Conservation (phyloP, 2,113 vertebrate genomes). For the Pelobates fuscus region DNA sequence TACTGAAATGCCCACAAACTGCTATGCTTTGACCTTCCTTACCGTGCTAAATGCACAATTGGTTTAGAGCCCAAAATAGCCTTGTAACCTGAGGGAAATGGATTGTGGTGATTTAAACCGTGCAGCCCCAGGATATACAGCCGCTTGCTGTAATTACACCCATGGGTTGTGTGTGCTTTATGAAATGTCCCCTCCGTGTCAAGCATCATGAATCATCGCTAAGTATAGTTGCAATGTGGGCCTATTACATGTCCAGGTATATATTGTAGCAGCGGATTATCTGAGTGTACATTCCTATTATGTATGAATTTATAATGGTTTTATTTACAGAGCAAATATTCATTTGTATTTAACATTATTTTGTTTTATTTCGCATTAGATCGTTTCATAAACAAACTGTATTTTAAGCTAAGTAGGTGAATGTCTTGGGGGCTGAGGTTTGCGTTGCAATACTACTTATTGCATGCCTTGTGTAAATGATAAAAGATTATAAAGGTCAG, state of each 20-base stretch:
- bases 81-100: slow-evolving; percentile 1
- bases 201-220: slow-evolving; percentile 61
- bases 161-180: slow-evolving; percentile 52
- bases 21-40: not conserved
- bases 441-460: too few species aligned
- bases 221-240: slow-evolving; percentile 44
- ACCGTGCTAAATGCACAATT: not conserved
- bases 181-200: slow-evolving; percentile 55
- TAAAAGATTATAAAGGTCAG: too few species aligned
- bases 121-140: not conserved
- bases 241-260: not conserved
- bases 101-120: not conserved
- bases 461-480: too few species aligned
- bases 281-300: too few species aligned
- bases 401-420: too few species aligned
- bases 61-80: not conserved
- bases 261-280: not conserved
- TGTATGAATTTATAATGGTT: too few species aligned
- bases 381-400: too few species aligned
- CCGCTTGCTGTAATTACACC: slow-evolving; percentile 1
- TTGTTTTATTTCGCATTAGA: too few species aligned
- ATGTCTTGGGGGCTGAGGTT: too few species aligned
- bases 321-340: too few species aligned
- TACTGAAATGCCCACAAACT: not conserved
- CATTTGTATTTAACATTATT: too few species aligned